These are phyloP conservation scores for Achatina immaculata DNA, from an alignment of 1,140 invertebrate species.

Conservation along the genomic window DNA sequence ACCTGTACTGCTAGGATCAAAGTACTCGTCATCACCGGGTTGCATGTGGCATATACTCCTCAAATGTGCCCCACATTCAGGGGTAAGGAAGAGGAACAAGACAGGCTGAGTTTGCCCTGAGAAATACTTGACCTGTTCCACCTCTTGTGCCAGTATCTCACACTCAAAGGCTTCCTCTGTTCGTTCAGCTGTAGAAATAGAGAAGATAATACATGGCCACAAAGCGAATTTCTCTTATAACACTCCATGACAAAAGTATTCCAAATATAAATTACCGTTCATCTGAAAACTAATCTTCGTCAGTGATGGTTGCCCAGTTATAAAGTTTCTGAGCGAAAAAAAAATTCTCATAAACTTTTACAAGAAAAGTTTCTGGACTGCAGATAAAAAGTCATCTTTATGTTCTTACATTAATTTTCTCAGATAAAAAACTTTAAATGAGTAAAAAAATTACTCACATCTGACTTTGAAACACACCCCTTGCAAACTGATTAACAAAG, in stretches of 20 bases:
- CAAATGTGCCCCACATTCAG: slow-evolving; percentile 77
- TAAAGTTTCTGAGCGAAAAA: no score
- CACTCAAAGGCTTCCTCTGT: slow-evolving; percentile 49
- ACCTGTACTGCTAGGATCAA: slow-evolving; percentile 79
- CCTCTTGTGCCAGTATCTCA: slow-evolving; percentile 53
- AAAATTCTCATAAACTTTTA: no score
- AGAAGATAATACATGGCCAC: not conserved
- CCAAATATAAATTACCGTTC: not conserved
- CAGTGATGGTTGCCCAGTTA: no score
- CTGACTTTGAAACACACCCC: slow-evolving; percentile 52
- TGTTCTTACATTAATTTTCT: no score
- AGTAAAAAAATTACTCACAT: slow-evolving; percentile 51
- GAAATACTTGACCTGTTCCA: slow-evolving; percentile 73
- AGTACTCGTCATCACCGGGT: slow-evolving; percentile 72
- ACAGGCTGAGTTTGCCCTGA: slow-evolving; percentile 81
- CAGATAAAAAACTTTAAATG: no score
- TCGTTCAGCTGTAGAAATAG: slow-evolving; percentile 50
- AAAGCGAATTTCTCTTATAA: not conserved
- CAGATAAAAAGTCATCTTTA: no score
- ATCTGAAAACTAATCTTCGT: no score
- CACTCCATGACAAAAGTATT: not conserved
- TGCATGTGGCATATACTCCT: slow-evolving; percentile 79
- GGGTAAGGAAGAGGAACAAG: slow-evolving; percentile 83
- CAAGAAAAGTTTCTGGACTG: no score
- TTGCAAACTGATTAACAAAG: slow-evolving; percentile 50